Percentiles rank a stretch among this genome's conserved stretches.
These are phyloP conservation scores for Ichneumoninae sp. DNA, from an alignment of 2,888 invertebrate species.

Conservation along the genomic window DNA sequence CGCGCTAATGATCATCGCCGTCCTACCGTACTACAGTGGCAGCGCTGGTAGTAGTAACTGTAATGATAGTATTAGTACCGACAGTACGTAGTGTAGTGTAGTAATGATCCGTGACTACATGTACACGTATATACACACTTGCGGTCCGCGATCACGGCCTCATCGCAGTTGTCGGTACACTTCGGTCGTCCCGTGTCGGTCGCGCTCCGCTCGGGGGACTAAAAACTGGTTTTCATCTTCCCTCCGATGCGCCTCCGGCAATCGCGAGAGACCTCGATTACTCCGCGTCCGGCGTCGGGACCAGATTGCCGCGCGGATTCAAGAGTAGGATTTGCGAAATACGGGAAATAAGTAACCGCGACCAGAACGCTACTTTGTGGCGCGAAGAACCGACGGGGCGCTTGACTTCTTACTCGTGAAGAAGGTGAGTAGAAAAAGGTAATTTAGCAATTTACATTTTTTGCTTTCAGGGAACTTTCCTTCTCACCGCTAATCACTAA, in stretches of 20 bases:
- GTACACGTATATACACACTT: constrained; percentile 4
- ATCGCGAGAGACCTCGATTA: constrained; percentile 45
- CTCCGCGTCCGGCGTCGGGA: constrained; percentile 36
- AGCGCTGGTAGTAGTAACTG: constrained; percentile 7
- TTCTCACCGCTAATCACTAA: not conserved
- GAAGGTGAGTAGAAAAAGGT: not conserved
- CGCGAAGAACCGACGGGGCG: not conserved
- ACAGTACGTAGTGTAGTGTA: constrained; percentile 18
- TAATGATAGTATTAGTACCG: constrained; percentile 43
- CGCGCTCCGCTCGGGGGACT: constrained; percentile 32
- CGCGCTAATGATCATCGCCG: constrained; percentile 53
- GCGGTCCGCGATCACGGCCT: constrained; percentile 59
- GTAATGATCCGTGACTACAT: constrained; percentile 32
- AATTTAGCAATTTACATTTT: not conserved
- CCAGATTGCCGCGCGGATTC: not conserved
- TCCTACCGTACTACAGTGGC: not conserved
- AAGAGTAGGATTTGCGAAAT: not conserved
- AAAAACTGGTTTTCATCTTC: constrained; percentile 64
- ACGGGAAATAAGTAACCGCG: not conserved
- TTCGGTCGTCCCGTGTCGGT: constrained; percentile 49
- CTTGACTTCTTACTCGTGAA: not conserved
- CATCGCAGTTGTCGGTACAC: constrained; percentile 51
- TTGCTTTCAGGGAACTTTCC: not conserved
- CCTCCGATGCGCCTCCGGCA: constrained; percentile 37
- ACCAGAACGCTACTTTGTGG: not conserved